These are phyloP conservation scores for Nephrotoma guestfalica DNA, from an alignment of 2,888 invertebrate genomes.

Conservation along the genomic window DNA sequence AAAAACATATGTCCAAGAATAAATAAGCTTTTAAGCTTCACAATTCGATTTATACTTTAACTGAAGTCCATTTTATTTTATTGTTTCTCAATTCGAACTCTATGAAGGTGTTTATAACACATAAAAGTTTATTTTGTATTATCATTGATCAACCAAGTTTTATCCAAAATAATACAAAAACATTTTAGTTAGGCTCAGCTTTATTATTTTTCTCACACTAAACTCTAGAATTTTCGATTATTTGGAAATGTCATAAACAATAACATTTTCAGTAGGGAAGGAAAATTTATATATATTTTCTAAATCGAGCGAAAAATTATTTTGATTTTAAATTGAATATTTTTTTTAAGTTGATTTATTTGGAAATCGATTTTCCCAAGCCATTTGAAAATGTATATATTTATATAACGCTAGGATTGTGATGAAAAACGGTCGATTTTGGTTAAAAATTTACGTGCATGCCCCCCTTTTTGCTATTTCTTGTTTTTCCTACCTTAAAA, in stretches of 20 bases:
- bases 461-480: background rate
- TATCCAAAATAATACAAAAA: background rate
- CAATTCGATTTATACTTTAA: background rate
- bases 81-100: background rate
- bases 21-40: background rate
- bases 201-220: background rate
- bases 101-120: background rate
- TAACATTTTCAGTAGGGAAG: background rate
- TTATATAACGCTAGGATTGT: background rate
- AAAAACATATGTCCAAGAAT: background rate
- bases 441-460: background rate
- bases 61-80: no score
- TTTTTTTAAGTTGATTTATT: background rate
- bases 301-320: background rate
- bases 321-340: background rate
- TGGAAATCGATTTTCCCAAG: background rate
- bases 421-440: background rate
- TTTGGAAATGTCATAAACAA: background rate
- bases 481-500: no score
- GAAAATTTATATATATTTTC: background rate
- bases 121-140: background rate
- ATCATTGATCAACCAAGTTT: background rate
- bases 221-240: background rate
- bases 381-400: background rate
- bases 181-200: background rate